Conservation (phyloP, 2,797 vertebrate species). For the Neomorphus geoffroyi region DNA sequence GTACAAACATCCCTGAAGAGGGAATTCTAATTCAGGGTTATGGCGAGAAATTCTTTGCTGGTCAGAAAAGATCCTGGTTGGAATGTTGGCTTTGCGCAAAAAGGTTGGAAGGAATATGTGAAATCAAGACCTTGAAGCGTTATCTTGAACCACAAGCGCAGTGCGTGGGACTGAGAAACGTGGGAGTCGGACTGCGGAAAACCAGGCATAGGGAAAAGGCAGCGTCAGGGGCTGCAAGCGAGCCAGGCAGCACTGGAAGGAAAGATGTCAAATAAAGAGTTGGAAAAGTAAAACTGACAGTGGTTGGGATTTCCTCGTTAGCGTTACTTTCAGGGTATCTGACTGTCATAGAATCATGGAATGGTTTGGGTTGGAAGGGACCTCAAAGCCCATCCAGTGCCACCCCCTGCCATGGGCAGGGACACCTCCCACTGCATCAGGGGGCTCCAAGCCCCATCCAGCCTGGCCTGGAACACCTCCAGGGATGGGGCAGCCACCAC, state of each 20-base stretch:
- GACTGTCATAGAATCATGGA: neutral
- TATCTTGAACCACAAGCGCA: neutral
- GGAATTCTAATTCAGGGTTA: neutral
- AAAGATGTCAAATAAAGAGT: neutral
- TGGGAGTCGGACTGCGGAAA: neutral
- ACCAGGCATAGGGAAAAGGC: rapidly evolving
- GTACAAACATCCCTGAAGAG: neutral
- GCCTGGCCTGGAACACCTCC: too few relatives aligned
- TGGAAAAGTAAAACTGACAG: neutral
- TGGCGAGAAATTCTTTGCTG: neutral
- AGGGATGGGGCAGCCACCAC: too few relatives aligned
- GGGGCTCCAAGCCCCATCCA: too few relatives aligned
- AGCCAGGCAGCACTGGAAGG: rapidly evolving
- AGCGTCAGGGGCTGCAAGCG: rapidly evolving
- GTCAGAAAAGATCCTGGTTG: neutral
- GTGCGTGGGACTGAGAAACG: neutral
- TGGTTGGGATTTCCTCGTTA: neutral
- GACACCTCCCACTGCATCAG: too few relatives aligned
- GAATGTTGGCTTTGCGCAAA: neutral
- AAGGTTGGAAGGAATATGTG: neutral
- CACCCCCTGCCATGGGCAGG: too few relatives aligned
- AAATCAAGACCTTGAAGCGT: conserved; percentile 38
- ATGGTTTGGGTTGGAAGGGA: too few relatives aligned
- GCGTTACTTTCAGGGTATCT: neutral
- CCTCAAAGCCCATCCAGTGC: too few relatives aligned